Conservation (phyloP, 2,888 invertebrate genomes). For the Tenthredo amoena region DNA sequence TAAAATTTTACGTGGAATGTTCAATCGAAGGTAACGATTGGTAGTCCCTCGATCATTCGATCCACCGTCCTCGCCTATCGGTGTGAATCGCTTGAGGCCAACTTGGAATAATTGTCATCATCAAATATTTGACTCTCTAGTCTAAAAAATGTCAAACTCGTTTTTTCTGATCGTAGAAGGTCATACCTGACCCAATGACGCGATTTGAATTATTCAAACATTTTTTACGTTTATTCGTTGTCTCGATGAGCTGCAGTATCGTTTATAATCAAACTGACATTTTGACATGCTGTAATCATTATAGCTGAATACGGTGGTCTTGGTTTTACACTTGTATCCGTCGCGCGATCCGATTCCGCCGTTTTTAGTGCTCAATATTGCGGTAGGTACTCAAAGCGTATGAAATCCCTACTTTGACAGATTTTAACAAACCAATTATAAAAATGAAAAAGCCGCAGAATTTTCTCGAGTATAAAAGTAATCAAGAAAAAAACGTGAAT, state of each 20-base stretch:
- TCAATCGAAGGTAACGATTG: background rate
- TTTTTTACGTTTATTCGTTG: background rate
- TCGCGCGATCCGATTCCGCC: background rate
- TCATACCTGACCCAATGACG: slow-evolving; percentile 3
- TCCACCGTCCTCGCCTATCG: background rate
- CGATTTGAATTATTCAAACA: background rate
- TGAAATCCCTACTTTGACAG: slow-evolving; percentile 35
- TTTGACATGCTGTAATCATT: background rate
- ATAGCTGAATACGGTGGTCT: background rate
- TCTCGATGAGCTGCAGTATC: background rate
- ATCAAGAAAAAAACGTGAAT: background rate
- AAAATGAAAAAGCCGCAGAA: background rate
- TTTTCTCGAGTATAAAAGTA: background rate
- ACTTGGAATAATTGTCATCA: slow-evolving; percentile 4
- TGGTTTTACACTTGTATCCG: background rate
- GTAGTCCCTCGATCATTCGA: slow-evolving; percentile 22
- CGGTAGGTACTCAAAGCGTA: background rate
- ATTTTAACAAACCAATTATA: slow-evolving; percentile 42
- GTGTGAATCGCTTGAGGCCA: background rate
- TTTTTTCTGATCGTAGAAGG: background rate
- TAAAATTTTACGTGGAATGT: slow-evolving; percentile 32
- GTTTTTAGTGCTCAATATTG: background rate
- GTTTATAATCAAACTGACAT: background rate
- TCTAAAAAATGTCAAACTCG: background rate
- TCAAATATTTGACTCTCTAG: background rate